phyloP scores from a whole-genome alignment of 2,888 invertebrate species.

The Buathra laborator region DNA sequence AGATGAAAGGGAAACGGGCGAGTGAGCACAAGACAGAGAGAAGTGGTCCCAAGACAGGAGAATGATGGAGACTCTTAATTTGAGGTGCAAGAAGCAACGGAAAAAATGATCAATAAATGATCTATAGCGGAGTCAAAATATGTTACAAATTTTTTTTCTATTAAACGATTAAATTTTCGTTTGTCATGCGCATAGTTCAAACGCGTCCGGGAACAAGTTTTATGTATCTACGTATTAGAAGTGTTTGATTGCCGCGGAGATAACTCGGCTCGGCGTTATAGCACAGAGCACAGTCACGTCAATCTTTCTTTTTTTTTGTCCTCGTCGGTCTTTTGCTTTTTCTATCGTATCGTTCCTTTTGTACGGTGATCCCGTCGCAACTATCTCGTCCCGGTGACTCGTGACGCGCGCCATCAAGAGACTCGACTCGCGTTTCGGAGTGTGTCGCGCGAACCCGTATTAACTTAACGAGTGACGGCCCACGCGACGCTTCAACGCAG shows the following conservation, averaged over 20 bases:
- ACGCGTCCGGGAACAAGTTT: slow-evolving; percentile 67
- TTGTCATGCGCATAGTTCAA: slow-evolving; percentile 21
- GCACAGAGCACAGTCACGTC: slow-evolving; percentile 39
- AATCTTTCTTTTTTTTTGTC: slow-evolving; percentile 12
- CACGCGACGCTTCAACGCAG: slow-evolving; percentile 81
- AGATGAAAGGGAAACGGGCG: slow-evolving; percentile 60
- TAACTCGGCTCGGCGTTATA: slow-evolving; percentile 11
- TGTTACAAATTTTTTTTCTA: slow-evolving; percentile 17
- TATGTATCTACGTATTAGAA: slow-evolving; percentile 30
- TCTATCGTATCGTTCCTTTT: slow-evolving; percentile 58
- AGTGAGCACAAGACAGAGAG: slow-evolving; percentile 25
- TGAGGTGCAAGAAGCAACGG: slow-evolving; percentile 7
- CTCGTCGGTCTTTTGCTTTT: slow-evolving; percentile 25
- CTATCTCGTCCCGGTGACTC: slow-evolving; percentile 63
- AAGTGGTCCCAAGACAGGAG: slow-evolving; percentile 2
- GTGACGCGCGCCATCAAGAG: slow-evolving; percentile 51
- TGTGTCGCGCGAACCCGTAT: slow-evolving; percentile 78
- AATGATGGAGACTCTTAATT: slow-evolving; percentile 37
- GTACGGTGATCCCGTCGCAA: slow-evolving; percentile 62
- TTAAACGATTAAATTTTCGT: neutral
- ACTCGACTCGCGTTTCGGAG: slow-evolving; percentile 53
- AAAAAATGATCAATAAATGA: slow-evolving; percentile 6
- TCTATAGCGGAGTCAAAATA: slow-evolving; percentile 1
- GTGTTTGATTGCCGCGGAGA: slow-evolving; percentile 67
- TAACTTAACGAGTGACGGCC: slow-evolving; percentile 82